These are phyloP conservation scores for Meteorus colon DNA, from an alignment of 2,888 invertebrate genomes.

Conservation along the genomic window DNA sequence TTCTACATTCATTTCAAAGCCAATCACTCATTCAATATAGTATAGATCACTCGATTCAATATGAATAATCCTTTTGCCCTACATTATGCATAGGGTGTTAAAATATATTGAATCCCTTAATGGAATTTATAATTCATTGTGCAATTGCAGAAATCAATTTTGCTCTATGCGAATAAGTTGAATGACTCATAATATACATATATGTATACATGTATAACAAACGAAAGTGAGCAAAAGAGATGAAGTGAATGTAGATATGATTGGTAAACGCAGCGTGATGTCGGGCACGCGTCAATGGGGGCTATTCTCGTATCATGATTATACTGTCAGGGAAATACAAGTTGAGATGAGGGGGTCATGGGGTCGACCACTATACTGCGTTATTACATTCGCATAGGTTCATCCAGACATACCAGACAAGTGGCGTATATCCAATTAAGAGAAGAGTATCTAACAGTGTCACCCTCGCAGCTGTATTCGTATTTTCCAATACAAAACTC, in stretches of 20 bases:
- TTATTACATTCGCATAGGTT: constrained; percentile 52
- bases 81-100: constrained; percentile 36
- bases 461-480: not conserved
- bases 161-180: constrained; percentile 14
- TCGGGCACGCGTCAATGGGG: constrained; percentile 54
- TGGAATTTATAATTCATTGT: constrained; percentile 64
- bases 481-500: constrained; percentile 32
- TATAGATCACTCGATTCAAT: not conserved
- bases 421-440: constrained; percentile 51
- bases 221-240: not conserved
- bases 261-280: constrained; percentile 56
- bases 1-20: not conserved
- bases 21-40: not conserved
- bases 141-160: not conserved
- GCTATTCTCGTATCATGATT: not conserved
- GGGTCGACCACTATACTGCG: constrained; percentile 52
- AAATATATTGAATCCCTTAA: constrained; percentile 52
- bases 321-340: constrained; percentile 32
- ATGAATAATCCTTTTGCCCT: not conserved
- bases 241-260: not conserved
- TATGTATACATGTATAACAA: not conserved
- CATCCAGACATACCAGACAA: constrained; percentile 30
- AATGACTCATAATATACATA: constrained; percentile 35
- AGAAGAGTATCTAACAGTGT: constrained; percentile 35
- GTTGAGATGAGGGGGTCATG: constrained; percentile 49